Base-by-base conservation (phyloP, 2,888 invertebrate species). In the Panzeria rudis region DNA sequence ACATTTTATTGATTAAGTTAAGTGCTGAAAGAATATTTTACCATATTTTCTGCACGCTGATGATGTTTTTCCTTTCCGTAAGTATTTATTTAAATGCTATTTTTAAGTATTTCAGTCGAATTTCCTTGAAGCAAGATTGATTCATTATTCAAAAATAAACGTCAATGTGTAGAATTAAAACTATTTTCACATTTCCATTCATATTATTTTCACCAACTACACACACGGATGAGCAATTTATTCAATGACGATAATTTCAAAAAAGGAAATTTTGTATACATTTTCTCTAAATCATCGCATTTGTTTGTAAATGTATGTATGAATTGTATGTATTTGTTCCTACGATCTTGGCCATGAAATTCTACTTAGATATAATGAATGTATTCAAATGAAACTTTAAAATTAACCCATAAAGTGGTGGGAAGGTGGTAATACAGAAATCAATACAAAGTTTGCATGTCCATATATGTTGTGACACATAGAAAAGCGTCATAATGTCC, bases 261-360 rank as follows among this genome's bases (percentile, higher is more conserved):
- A 71, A 32, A 71, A 78, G 78, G 71, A 78, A 78, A 47, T 62
- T 52, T 64, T 29, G 32, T 71, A 47, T 52, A 15, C 35, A 50
- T 77, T 78, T 78, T 72, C 72, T 64, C 35, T 25, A 25, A 47
- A 9, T 66, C 50, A 80, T 80, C 66, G 59, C 59, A 13, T 32
- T 47, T 6, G 32, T 47, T 29, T 35, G 15, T 44, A 29, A 29
- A 29, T 8, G 9, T 15, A 13, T 44, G 15, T 11, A 35, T 29
- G 7, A n/a, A n/a, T 35, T 29, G 20, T 3, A 38, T 17, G 54
- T 17, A 25, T 17, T 15, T 62, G 54, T 62, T 75, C 15, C 41
- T 62, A 64, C 20, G 82, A 82, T 71, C 75, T 85, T 85, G 82
- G 75, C 85, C 78, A 82, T 85, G 85, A 85, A 85, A 85, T 85